Conservation (phyloP, 2,113 vertebrate genomes). For the Cyanoramphus novaezelandiae region DNA sequence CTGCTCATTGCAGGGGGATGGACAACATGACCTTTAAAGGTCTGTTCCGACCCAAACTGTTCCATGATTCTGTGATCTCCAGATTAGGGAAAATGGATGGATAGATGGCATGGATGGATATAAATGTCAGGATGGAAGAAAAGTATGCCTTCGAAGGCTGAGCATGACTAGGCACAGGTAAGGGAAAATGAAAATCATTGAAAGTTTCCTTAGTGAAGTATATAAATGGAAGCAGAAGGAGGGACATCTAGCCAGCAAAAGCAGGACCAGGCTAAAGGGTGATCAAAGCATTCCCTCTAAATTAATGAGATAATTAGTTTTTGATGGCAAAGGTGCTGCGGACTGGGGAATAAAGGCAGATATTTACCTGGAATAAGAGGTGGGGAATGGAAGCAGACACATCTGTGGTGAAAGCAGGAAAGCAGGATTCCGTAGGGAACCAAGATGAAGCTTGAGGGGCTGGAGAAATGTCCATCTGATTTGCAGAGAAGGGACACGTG, state of each 20-base stretch:
- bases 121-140: not conserved
- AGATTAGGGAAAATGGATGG: not conserved
- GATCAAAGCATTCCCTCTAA: not conserved
- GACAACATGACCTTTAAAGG: rapidly evolving
- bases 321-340: not conserved
- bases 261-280: not conserved
- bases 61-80: not conserved
- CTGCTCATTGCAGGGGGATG: not conserved
- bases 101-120: not conserved
- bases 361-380: not conserved
- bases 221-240: not conserved
- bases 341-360: not conserved
- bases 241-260: not conserved
- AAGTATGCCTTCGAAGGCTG: not conserved
- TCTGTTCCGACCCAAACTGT: not conserved
- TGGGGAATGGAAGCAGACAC: not conserved
- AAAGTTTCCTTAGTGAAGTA: not conserved
- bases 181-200: not conserved
- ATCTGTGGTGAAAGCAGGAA: not conserved
- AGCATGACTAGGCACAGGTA: rapidly evolving
- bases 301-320: not conserved
- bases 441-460: not conserved
- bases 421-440: not conserved
- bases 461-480: not conserved
- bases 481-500: not conserved